Base-by-base conservation (phyloP, 2,797 vertebrate genomes). In the Xenopus petersii region DNA sequence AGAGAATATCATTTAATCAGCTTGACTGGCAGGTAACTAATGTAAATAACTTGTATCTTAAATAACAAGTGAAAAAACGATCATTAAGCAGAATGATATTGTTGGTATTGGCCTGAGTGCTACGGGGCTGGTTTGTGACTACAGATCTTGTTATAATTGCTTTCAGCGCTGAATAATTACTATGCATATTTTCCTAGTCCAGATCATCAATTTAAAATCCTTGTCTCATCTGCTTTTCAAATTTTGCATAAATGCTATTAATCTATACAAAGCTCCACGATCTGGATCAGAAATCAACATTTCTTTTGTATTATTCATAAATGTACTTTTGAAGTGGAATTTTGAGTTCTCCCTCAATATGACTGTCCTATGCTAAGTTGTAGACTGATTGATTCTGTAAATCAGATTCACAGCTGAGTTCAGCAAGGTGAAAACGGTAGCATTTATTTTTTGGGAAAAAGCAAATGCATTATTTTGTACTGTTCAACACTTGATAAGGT, bases 201-300 rank as follows among this genome's bases (percentile, higher is more conserved):
- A 21, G 33, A 71, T 79, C 71, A 79, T 79, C 77, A 74, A 74
- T 74, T 70, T 79, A 71, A 70, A 74, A 79, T 74, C 71, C 71
- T 66, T 74, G 67, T 79, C 77, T 79, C 77, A 74, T 79, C 77
- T 79, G 77, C 69, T 74, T 74, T 79, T 79, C 67, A 70, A 70
- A 79, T 74, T 73, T 66, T 74, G 77, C 77, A 79, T 70, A 79
- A 79, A 79, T 74, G 71, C 74, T 67, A 79, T 79, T 79, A 79
- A 79, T 74, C 66, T 74, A 60, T 66, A 79, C 71, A 79, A 74
- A 74, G 62, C 62, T 65, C 54, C 54, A 42, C 69, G 65, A 26
- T 49, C 62, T 66, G 71, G 62, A 74, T 79, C 67, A 74, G 67
- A 79, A 79, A 79, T 79, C 71, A 74, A 64, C 77, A 70, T 74